phyloP scores from a whole-genome alignment of 2,797 vertebrate genomes.

The Rhyacichthys aspro region DNA sequence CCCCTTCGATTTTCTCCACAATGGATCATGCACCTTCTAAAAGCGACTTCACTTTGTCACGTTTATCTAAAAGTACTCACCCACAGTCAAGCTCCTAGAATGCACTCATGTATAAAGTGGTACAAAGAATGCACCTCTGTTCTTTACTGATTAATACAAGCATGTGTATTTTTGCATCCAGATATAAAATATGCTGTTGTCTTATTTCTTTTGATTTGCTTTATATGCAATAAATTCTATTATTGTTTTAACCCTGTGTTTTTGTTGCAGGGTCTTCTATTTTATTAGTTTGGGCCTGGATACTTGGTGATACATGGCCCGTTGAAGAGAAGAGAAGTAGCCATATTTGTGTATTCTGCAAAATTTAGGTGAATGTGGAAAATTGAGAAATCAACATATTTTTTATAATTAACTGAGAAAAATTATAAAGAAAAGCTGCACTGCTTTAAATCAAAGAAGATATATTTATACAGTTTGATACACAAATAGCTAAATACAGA shows the following conservation, averaged over 20 bases:
- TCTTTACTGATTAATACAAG: conserved; percentile 45
- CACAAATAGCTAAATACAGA: not conserved
- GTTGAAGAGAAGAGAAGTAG: no score
- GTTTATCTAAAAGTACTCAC: conserved; percentile 34
- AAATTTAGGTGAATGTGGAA: no score
- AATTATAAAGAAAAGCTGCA: not conserved
- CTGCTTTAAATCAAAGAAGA: not conserved
- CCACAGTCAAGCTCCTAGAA: conserved; percentile 38
- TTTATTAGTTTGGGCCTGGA: not conserved
- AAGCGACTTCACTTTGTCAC: conserved; percentile 46
- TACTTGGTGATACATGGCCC: no score
- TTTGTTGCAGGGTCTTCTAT: conserved; percentile 18
- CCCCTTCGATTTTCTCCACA: conserved; percentile 8
- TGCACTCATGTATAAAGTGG: conserved; percentile 35
- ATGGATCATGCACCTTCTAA: conserved; percentile 64
- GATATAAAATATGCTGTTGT: conserved; percentile 54
- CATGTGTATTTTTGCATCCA: conserved; percentile 35
- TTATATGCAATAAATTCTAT: conserved; percentile 75
- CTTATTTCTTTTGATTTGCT: conserved; percentile 60
- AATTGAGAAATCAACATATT: no score
- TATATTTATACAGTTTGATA: no score
- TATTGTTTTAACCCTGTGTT: conserved; percentile 44
- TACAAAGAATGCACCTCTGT: conserved; percentile 39
- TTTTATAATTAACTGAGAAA: no score
- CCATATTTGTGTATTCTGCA: no score